Base-by-base conservation (phyloP, 2,113 vertebrate species). In the Phrynosoma platyrhinos region DNA sequence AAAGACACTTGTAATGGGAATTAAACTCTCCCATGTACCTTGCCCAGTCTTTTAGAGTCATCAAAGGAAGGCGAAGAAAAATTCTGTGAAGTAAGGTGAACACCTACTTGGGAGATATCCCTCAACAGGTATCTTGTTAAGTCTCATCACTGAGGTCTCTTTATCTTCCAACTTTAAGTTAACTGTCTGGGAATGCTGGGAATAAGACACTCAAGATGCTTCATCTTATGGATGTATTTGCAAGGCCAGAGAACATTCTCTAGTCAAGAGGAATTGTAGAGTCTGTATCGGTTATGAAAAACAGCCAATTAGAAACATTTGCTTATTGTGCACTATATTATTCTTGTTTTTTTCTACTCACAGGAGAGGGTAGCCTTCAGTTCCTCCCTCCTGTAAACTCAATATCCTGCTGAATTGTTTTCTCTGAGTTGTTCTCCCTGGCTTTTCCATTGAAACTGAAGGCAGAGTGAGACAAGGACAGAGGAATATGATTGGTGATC, bases 361-460 rank as follows among this genome's bases (percentile, higher is more conserved):
- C 7, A 3, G 47, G 20, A 18, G 64, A 64, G 10, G 36, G 23
- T 2, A 68, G 20, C 36, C 40, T 82, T 27, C 5, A 30, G 47
- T 62, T 20, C 23, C 64, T 68, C 62, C 21, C 25, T 82, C n/a
- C 27, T 58, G 55, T 58, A 14, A 58, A 58, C 55, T 58, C 64
- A 25, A 4, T 25, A 30, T 8, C 13, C 18, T 23, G 36, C 36
- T 36, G 36, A 36, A 36, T 36, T 36, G 36, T 47, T 47, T 5
- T 7, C 47, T 7, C 68, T 71, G 14, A 42, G 82, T 55, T 30
- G 13, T 25, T 16, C 42, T 83, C 25, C 30, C 20, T 14, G 16
- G 8, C n/a, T 84, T 36, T 36, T 30, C n/a, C 58, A 32, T 84
- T 66, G n/a, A 25, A 84, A 36, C 20, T 84, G 83, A 55, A 84